These are phyloP conservation scores for Fragum sueziense DNA, from an alignment of 2,888 invertebrate genomes.

Conservation along the genomic window DNA sequence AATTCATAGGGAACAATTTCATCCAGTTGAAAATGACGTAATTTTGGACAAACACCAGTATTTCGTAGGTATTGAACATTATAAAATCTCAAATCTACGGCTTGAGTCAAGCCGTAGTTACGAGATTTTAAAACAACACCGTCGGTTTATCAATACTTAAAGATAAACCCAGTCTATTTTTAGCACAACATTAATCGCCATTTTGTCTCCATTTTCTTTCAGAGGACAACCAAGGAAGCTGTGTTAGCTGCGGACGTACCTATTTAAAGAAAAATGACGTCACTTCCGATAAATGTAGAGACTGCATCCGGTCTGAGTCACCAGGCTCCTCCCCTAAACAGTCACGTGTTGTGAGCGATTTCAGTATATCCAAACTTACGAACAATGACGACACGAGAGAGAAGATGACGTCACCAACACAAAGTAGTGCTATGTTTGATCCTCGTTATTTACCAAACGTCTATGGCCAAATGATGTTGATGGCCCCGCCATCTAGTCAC, in stretches of 20 bases:
- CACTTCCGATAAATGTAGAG: conserved; percentile 52
- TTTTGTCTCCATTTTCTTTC: conserved; percentile 24
- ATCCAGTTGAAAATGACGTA: too few species aligned
- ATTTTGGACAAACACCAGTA: too few species aligned
- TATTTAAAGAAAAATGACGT: conserved; percentile 53
- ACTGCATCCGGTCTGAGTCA: conserved; percentile 55
- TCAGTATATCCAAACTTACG: conserved; percentile 73
- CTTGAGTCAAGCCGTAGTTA: too few species aligned
- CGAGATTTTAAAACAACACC: too few species aligned
- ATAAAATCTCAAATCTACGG: too few species aligned
- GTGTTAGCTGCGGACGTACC: conserved; percentile 61
- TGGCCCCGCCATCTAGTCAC: conserved; percentile 38
- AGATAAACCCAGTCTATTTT: too few species aligned
- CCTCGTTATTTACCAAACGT: conserved; percentile 35
- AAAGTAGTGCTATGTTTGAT: conserved; percentile 35
- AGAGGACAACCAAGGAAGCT: conserved; percentile 63
- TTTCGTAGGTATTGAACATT: too few species aligned
- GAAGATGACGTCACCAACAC: conserved; percentile 19
- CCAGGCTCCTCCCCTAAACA: conserved; percentile 29
- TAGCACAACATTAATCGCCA: too few species aligned
- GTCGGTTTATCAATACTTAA: too few species aligned
- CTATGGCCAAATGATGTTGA: conserved; percentile 50
- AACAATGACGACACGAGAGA: conserved; percentile 45
- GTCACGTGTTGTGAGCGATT: conserved; percentile 61
- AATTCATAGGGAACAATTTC: too few species aligned